phyloP scores from a whole-genome alignment of 2,888 invertebrate species.

The Epistrophe eligans region DNA sequence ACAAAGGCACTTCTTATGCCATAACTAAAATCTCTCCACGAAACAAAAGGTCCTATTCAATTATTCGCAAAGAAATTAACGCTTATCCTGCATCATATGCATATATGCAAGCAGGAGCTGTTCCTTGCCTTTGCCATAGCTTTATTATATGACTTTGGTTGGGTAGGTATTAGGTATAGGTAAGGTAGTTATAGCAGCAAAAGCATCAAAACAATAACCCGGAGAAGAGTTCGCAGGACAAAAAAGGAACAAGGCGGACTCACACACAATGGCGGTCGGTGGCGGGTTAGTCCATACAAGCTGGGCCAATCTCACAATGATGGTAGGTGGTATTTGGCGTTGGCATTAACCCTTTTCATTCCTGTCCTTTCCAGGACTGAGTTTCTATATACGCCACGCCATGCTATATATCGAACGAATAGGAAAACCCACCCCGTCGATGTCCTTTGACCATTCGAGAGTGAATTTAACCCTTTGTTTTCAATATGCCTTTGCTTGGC shows the following conservation, averaged over 20 bases:
- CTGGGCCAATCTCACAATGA: slow-evolving; percentile 77
- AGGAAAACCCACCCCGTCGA: slow-evolving; percentile 79
- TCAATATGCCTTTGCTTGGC: slow-evolving; percentile 76
- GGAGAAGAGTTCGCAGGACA: slow-evolving; percentile 70
- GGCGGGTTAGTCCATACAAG: slow-evolving; percentile 60
- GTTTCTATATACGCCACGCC: slow-evolving; percentile 5
- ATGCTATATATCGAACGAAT: slow-evolving; percentile 34
- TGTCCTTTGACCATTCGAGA: slow-evolving; percentile 83
- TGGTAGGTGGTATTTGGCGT: slow-evolving; percentile 82
- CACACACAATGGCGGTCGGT: slow-evolving; percentile 61
- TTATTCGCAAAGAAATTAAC: slow-evolving; percentile 76
- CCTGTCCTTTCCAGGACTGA: slow-evolving; percentile 72
- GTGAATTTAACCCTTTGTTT: slow-evolving; percentile 82
- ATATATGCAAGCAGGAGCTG: slow-evolving; percentile 71
- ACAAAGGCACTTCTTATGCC: slow-evolving; percentile 73
- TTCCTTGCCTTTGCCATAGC: slow-evolving; percentile 15
- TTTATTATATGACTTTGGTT: slow-evolving; percentile 7
- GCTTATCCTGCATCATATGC: slow-evolving; percentile 74
- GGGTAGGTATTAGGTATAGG: not conserved
- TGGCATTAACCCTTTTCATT: slow-evolving; percentile 81
- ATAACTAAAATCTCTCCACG: slow-evolving; percentile 74
- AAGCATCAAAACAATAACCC: slow-evolving; percentile 67
- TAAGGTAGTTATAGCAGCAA: slow-evolving; percentile 27
- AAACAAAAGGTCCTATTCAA: slow-evolving; percentile 76
- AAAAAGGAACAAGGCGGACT: slow-evolving; percentile 74